Evolutionary conservation across 1,140 invertebrate species (phyloP).

Genomic region (Pachyrhynchus sulphureomaculatus): DNA sequence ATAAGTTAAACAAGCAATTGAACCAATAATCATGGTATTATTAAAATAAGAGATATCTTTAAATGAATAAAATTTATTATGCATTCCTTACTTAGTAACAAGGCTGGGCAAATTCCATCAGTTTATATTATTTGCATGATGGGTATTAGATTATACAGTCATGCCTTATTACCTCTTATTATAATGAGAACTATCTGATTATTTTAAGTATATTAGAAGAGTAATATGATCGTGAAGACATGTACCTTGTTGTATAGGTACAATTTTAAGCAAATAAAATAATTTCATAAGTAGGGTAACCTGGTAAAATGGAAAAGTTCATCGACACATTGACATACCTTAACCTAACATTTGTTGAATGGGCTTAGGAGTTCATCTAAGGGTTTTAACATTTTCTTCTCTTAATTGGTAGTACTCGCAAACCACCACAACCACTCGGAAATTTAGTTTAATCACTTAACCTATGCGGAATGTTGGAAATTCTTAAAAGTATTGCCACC

Average conservation of each 20-base stretch:
- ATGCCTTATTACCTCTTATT: no score
- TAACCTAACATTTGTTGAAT: constrained; percentile 40
- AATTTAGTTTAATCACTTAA: constrained; percentile 10
- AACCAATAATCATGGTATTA: constrained; percentile 2
- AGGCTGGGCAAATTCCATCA: constrained; percentile 30
- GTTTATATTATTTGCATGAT: constrained; percentile 9
- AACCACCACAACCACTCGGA: not conserved
- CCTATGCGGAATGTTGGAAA: constrained; percentile 1
- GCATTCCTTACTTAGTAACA: constrained; percentile 18
- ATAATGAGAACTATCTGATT: not conserved
- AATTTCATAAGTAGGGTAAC: constrained; percentile 35
- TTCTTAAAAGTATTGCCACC: constrained; percentile 9
- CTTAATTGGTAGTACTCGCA: not conserved
- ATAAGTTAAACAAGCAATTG: not conserved
- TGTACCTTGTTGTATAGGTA: no score
- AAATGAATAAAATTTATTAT: constrained; percentile 19
- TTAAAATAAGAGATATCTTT: constrained; percentile 16
- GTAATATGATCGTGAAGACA: no score
- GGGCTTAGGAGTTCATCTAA: constrained; percentile 7
- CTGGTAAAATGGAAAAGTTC: constrained; percentile 39
- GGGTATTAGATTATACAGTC: no score
- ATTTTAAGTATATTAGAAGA: no score
- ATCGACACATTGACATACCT: constrained; percentile 45
- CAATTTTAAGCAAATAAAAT: constrained; percentile 1
- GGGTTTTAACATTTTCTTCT: constrained; percentile 14